Percentiles rank a stretch among this genome's conserved stretches.
Evolutionary conservation across 1,140 invertebrate genomes (phyloP).

Genomic region (Drosophila bipectinata): DNA sequence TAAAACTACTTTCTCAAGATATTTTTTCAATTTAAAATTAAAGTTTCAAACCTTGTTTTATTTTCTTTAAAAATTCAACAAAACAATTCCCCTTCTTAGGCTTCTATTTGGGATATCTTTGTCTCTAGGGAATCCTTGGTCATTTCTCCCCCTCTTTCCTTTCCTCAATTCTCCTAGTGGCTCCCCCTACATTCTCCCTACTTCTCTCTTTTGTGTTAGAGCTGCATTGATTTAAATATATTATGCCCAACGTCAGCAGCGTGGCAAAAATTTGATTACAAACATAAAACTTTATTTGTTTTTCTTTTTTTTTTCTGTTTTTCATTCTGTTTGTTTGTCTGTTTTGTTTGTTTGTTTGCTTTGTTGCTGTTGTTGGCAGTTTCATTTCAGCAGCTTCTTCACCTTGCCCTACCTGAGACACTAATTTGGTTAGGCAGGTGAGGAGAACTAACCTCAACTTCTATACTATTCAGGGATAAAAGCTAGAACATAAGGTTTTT

Average conservation of each 20-base stretch:
- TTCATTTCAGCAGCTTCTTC: conserved; percentile 25
- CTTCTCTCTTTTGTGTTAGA: background rate
- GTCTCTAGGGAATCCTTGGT: conserved; percentile 7
- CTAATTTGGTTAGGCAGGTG: conserved; percentile 70
- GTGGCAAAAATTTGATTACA: conserved; percentile 74
- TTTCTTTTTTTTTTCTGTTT: conserved; percentile 17
- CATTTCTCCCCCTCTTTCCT: background rate
- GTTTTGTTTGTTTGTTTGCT: conserved; percentile 35
- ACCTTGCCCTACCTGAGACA: conserved; percentile 38
- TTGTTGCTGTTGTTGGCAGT: conserved; percentile 36
- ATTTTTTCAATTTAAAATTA: background rate
- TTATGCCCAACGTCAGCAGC: conserved; percentile 56
- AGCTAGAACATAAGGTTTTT: background rate
- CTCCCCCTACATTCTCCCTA: background rate
- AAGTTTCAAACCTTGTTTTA: conserved; percentile 1
- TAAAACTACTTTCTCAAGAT: background rate
- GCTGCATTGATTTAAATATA: conserved; percentile 78
- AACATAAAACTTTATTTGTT: conserved; percentile 79
- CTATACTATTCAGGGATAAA: no score
- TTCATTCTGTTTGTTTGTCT: conserved; percentile 6
- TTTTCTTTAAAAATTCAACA: no score
- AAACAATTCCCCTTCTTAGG: no score
- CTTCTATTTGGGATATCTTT: no score
- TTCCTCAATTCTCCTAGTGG: background rate
- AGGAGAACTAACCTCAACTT: conserved; percentile 11